These are phyloP conservation scores for Sclerodermus sp. DNA, from an alignment of 2,888 invertebrate genomes.

Conservation along the genomic window DNA sequence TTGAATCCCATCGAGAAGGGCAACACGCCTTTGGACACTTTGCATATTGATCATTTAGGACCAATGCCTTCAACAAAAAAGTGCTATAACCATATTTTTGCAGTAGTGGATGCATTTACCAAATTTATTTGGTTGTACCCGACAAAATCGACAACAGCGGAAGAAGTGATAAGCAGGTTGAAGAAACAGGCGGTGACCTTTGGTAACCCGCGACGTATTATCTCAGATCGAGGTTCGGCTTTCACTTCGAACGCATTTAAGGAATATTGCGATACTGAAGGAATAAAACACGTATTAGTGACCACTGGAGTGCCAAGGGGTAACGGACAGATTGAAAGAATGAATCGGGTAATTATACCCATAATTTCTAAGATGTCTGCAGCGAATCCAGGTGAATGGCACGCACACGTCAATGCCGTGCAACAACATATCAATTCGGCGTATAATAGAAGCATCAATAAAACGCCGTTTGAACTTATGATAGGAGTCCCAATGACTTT, in stretches of 20 bases:
- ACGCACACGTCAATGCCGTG: neutral
- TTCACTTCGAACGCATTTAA: conserved; percentile 17
- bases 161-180: conserved; percentile 29
- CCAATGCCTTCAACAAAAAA: conserved; percentile 38
- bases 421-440: conserved; percentile 12
- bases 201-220: conserved; percentile 21
- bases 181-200: conserved; percentile 24
- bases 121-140: conserved; percentile 14
- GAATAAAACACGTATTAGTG: conserved; percentile 3
- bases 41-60: conserved; percentile 48
- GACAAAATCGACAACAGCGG: conserved; percentile 20
- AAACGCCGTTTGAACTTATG: too few species aligned
- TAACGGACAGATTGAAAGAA: conserved; percentile 13
- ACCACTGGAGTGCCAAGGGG: conserved; percentile 11
- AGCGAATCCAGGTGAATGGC: conserved; percentile 5
- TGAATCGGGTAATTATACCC: conserved; percentile 15
- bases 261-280: conserved; percentile 5
- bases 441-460: conserved; percentile 1
- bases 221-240: conserved; percentile 21
- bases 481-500: too few species aligned
- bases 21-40: conserved; percentile 36
- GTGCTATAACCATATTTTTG: conserved; percentile 14
- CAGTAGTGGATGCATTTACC: conserved; percentile 11
- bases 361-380: neutral
- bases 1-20: conserved; percentile 42